Evolutionary conservation across 2,888 invertebrate genomes (phyloP).

Genomic region (Ormyrus thymus): DNA sequence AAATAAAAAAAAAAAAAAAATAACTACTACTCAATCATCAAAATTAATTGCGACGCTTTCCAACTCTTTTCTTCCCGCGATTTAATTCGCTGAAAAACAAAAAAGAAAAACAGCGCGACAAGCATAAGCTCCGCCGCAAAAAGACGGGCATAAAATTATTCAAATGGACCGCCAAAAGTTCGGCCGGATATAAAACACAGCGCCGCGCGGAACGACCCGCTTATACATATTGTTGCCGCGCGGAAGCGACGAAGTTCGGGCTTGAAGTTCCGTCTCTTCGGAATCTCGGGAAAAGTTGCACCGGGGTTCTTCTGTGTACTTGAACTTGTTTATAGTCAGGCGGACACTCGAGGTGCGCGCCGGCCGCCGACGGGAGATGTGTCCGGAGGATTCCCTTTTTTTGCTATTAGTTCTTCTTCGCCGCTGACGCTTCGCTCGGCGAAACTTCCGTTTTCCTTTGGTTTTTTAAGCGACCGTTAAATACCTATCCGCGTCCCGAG

Average conservation of each 20-base stretch:
- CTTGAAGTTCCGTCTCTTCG: constrained; percentile 13
- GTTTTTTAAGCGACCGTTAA: constrained; percentile 30
- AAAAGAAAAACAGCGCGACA: too few relatives aligned
- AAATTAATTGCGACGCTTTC: too few relatives aligned
- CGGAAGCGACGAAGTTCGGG: not conserved
- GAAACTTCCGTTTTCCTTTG: constrained; percentile 6
- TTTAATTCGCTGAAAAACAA: too few relatives aligned
- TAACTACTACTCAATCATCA: too few relatives aligned
- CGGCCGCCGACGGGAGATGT: not conserved
- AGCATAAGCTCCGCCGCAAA: too few relatives aligned
- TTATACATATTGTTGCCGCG: constrained; percentile 9
- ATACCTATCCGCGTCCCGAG: constrained; percentile 20
- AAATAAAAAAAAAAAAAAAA: too few relatives aligned
- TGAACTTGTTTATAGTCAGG: constrained; percentile 14
- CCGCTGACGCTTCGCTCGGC: not conserved
- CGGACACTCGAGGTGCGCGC: not conserved
- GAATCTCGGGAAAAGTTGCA: constrained; percentile 31
- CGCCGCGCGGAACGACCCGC: not conserved
- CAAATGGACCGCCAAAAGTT: too few relatives aligned
- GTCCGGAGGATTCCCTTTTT: not conserved
- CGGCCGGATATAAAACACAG: too few relatives aligned
- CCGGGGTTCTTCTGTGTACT: not conserved
- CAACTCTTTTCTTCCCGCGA: not conserved
- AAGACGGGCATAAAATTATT: too few relatives aligned
- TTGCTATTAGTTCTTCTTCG: not conserved